phyloP scores from a whole-genome alignment of 2,113 vertebrate species.

The Phasianus colchicus region DNA sequence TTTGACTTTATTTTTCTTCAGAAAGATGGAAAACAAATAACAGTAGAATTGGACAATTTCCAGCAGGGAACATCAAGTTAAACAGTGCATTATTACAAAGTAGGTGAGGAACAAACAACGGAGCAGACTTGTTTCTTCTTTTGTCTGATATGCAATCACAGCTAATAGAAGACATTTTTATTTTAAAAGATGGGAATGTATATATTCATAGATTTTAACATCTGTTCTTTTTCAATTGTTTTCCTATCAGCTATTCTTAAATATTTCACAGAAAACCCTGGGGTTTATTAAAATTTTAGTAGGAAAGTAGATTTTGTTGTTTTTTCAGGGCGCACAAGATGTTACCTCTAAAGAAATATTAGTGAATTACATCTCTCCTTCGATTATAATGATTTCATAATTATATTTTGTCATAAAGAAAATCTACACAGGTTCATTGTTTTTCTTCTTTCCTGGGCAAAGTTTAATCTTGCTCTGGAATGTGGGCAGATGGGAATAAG shows the following conservation, averaged over 20 bases:
- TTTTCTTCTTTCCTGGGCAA: slow-evolving; percentile 16
- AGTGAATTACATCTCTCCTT: slow-evolving; percentile 36
- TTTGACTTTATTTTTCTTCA: not conserved
- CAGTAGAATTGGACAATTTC: not conserved
- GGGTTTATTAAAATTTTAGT: slow-evolving; percentile 63
- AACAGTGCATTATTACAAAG: not conserved
- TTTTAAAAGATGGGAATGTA: slow-evolving; percentile 42
- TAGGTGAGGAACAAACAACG: not conserved
- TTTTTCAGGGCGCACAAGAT: not conserved
- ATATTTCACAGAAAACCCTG: slow-evolving; percentile 35
- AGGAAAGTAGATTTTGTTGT: slow-evolving; percentile 2
- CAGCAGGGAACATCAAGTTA: not conserved
- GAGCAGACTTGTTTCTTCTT: not conserved
- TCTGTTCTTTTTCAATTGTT: slow-evolving; percentile 65
- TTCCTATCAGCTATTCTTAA: slow-evolving; percentile 58
- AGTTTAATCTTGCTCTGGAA: slow-evolving; percentile 38
- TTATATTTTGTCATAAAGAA: slow-evolving; percentile 46
- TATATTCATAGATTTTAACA: slow-evolving; percentile 69
- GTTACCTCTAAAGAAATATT: slow-evolving; percentile 31
- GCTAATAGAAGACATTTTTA: not conserved
- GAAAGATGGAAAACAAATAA: not conserved
- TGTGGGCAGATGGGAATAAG: slow-evolving; percentile 23
- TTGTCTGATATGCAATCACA: not conserved
- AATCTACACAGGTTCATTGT: not conserved
- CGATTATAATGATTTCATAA: slow-evolving; percentile 41